Percentiles rank a stretch among this genome's conserved stretches.
phyloP scores from a whole-genome alignment of 2,888 invertebrate genomes.

The Pandemis cinnamomeana region DNA sequence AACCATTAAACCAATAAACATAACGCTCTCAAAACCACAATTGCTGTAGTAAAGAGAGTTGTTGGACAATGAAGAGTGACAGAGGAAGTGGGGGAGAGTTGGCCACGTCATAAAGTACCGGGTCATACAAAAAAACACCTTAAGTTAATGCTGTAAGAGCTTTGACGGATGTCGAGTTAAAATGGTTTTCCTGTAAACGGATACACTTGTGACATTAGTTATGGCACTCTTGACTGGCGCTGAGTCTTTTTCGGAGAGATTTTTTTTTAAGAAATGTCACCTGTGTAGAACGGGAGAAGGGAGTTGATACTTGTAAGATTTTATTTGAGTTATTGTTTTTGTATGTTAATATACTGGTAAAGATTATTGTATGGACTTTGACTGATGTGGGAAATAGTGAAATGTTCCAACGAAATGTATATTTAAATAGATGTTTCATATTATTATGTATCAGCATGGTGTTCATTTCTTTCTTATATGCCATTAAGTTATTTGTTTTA shows the following conservation, averaged over 20 bases:
- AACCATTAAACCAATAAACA: constrained; percentile 16
- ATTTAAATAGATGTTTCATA: too few species aligned
- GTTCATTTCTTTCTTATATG: too few species aligned
- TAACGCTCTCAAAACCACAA: constrained; percentile 4
- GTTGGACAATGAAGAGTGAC: constrained; percentile 66
- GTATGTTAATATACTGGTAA: not conserved
- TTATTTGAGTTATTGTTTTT: not conserved
- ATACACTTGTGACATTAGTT: constrained; percentile 55
- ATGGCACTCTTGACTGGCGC: constrained; percentile 45
- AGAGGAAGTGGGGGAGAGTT: constrained; percentile 53
- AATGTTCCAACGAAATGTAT: too few species aligned
- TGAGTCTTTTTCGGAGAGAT: constrained; percentile 27
- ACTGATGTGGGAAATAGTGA: too few species aligned
- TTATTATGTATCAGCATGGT: too few species aligned
- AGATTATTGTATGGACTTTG: not conserved
- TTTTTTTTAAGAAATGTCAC: constrained; percentile 58
- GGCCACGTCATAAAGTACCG: constrained; percentile 15
- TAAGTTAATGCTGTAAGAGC: not conserved
- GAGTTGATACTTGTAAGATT: constrained; percentile 58
- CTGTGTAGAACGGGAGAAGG: constrained; percentile 46
- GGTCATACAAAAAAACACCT: not conserved
- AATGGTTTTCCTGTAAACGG: constrained; percentile 50
- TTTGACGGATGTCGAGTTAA: not conserved
- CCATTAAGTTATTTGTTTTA: too few species aligned
- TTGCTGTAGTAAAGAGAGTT: constrained; percentile 56